Evolutionary conservation across 2,113 vertebrate species (phyloP), one percentile per base, ranked within the genome.

Genomic region (Poeciliopsis turrubarensis): DNA sequence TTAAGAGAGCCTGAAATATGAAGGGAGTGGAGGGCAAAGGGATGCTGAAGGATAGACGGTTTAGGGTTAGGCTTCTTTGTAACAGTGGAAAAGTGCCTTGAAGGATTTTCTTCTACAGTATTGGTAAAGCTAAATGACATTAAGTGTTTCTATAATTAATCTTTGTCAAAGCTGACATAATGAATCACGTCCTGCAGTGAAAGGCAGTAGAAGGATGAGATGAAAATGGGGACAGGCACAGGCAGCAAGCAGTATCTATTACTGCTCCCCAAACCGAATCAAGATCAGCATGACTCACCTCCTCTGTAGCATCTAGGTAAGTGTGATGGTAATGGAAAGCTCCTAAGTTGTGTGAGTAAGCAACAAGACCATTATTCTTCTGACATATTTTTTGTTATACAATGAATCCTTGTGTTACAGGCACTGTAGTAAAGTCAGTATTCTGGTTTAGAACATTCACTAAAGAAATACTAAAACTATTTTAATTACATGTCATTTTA

Each of bases 121-220:
- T 37, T 34, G 73, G 41, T 73, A 6, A 25, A 31, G 7, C 29
- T 60, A 77, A 86, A 76, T 66, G 69, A 86, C 73, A 82, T n/a
- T 15, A 72, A 72, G 76, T 76, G 83, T 41, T 68, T 76, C 70
- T 80, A 65, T 88, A 81, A 90, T 90, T 87, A 88, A 87, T 90
- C 87, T 66, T 30, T 67, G 83, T 82, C 81, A 87, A 77, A 81
- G 57, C 44, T 47, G 44, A 68, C 31, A 74, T 86, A 89, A 89
- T 86, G 77, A 87, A 86, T 79, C 76, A 68, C 14, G 63, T 54
- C 70, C 65, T 68, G 11, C 70, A 70, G 62, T 44, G 60, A 85
- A 66, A 74, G 70, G 68, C 61, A 54, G 68, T 32, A 61, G 31
- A 75, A 44, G 8, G 17, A 71, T 29, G 73, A 54, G 65, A 62